Percentiles rank a stretch among this genome's conserved stretches.
Evolutionary conservation across 1,140 invertebrate species (phyloP).

Genomic region (Zaprionus nigranus): DNA sequence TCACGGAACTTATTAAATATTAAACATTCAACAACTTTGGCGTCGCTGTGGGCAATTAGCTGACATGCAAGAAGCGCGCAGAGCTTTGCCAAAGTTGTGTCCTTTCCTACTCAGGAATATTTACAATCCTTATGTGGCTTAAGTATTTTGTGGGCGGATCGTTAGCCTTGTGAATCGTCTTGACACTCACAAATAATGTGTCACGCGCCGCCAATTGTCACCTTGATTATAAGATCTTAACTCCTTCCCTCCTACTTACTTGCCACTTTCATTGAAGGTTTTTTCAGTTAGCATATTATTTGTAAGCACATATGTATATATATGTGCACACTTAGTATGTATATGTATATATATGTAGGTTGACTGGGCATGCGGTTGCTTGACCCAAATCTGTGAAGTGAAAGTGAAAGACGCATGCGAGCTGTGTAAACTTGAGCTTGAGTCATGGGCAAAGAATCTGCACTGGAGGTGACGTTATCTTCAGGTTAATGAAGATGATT

Average conservation of each 20-base stretch:
- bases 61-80: slow-evolving; percentile 64
- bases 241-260: slow-evolving; percentile 5
- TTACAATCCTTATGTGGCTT: neutral
- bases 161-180: slow-evolving; percentile 51
- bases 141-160: slow-evolving; percentile 21
- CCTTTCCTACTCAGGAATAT: neutral
- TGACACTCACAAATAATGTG: slow-evolving; percentile 56
- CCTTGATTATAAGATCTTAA: slow-evolving; percentile 38
- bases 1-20: slow-evolving; percentile 38
- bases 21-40: slow-evolving; percentile 63
- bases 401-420: slow-evolving; percentile 56
- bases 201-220: slow-evolving; percentile 55
- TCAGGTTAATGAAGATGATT: neutral
- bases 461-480: slow-evolving; percentile 16
- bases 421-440: slow-evolving; percentile 26
- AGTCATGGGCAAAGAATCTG: slow-evolving; percentile 41
- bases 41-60: slow-evolving; percentile 58
- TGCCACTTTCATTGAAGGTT: slow-evolving; percentile 38
- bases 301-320: slow-evolving; percentile 21
- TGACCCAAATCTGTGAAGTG: slow-evolving; percentile 62
- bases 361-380: slow-evolving; percentile 20
- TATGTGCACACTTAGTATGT: slow-evolving; percentile 1
- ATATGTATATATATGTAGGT: slow-evolving; percentile 28
- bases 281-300: slow-evolving; percentile 12
- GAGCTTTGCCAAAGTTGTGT: slow-evolving; percentile 32